Base-by-base conservation (phyloP, 2,113 vertebrate genomes). In the Proterorhinus semilunaris region DNA sequence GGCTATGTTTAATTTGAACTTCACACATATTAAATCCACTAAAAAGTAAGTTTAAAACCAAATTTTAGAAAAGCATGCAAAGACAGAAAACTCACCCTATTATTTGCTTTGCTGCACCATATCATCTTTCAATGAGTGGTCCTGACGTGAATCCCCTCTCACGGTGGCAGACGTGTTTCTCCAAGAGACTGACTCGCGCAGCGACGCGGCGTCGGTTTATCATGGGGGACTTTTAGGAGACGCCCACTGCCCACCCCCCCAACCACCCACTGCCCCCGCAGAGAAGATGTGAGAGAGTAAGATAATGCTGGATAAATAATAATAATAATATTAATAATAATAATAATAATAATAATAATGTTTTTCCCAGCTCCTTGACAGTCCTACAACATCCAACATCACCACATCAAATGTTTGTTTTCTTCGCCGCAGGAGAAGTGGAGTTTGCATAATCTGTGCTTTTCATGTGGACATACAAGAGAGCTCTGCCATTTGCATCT, bases 21-120 rank as follows among this genome's bases (percentile, higher is more conserved):
- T 62, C 66, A 57, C 57, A 17, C 11, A 0, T 36, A 0, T 36
- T 36, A 5, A 36, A 36, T 36, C 27, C 27, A 3, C 48, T 46
- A 11, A 2, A 45, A 54, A 52, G 3, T 10, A 0, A 13, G 7
- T 45, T 3, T 2, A 0, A 2, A 42, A 13, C 4, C 46, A n/a
- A 46, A 3, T 11, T n/a, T 6, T 6, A 1, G 1, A 8, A 21
- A 4, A 7, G 12, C 6, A 62, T 16, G 17, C 42, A 47, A 3
- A 49, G 48, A 1, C 46, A 17, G 65, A 1, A 46, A 27, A 76
- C 69, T 62, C 49, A 72, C 78, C 42, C 64, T 6, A 7, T 36
- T 36, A 36, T 36, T 11, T 11, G 45, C 11, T 4, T 9, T 68
- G 52, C 0, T 68, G 69, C 6, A 15, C 36, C 12, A 61, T 10